Evolutionary conservation across 2,888 invertebrate species (phyloP).

Genomic region (Thelaira solivaga): DNA sequence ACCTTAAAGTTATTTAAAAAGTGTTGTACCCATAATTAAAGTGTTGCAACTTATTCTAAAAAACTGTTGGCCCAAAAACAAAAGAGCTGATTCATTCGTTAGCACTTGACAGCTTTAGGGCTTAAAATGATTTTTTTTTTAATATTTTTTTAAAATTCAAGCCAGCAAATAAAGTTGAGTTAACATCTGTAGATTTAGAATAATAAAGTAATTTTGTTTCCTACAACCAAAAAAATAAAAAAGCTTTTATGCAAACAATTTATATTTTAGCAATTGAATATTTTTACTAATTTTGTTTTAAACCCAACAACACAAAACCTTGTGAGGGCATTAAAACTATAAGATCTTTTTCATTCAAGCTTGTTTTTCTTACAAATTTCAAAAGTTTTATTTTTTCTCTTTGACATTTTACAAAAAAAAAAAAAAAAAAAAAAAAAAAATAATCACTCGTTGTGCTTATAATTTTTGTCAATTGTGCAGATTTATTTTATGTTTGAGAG

Average conservation of each 20-base stretch:
- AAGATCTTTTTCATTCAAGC: slow-evolving; percentile 32
- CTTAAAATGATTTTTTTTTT: slow-evolving; percentile 1
- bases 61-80: not conserved
- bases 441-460: no score
- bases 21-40: slow-evolving; percentile 15
- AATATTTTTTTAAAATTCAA: slow-evolving; percentile 3
- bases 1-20: no score
- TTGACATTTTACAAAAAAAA: slow-evolving; percentile 27
- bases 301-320: not conserved
- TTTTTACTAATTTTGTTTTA: slow-evolving; percentile 8
- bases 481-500: slow-evolving; percentile 11
- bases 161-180: slow-evolving; percentile 38
- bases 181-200: slow-evolving; percentile 13
- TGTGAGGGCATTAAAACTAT: not conserved
- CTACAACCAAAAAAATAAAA: not conserved
- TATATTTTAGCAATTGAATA: slow-evolving; percentile 2
- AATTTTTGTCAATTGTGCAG: slow-evolving; percentile 26
- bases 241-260: slow-evolving; percentile 9
- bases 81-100: slow-evolving; percentile 31
- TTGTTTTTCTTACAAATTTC: slow-evolving; percentile 27
- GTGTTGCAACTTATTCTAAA: slow-evolving; percentile 47
- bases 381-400: slow-evolving; percentile 1
- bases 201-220: not conserved
- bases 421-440: no score
- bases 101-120: slow-evolving; percentile 24